Conservation (phyloP, 2,888 invertebrate genomes). For the Mythimna ferrago region DNA sequence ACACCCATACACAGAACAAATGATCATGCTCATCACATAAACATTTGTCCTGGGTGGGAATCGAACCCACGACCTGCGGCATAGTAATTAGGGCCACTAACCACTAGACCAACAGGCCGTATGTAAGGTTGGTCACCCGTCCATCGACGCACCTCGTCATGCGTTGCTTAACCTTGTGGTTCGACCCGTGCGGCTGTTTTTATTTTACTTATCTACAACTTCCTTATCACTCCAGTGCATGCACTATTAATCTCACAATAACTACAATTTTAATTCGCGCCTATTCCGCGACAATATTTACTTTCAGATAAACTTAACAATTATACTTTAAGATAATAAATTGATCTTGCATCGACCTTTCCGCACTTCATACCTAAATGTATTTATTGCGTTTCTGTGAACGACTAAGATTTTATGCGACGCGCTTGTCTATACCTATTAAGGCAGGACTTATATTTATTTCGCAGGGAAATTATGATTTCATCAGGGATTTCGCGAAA, state of each 20-base stretch:
- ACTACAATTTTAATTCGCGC: conserved; percentile 22
- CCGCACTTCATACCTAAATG: conserved; percentile 30
- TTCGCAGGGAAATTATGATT: too few relatives aligned
- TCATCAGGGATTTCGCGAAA: too few relatives aligned
- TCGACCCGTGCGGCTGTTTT: too few relatives aligned
- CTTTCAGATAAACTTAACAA: conserved; percentile 24
- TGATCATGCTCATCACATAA: too few relatives aligned
- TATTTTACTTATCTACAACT: background rate
- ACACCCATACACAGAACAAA: too few relatives aligned
- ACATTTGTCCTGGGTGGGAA: too few relatives aligned
- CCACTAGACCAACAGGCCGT: too few relatives aligned
- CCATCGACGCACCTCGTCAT: too few relatives aligned
- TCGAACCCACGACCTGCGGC: too few relatives aligned
- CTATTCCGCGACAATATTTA: conserved; percentile 40
- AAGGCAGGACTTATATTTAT: background rate
- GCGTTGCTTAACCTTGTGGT: too few relatives aligned
- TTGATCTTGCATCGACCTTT: conserved; percentile 54
- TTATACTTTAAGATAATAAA: conserved; percentile 33
- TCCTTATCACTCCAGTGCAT: background rate
- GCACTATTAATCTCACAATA: conserved; percentile 26
- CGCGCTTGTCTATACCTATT: background rate
- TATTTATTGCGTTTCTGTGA: conserved; percentile 31
- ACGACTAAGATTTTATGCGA: background rate
- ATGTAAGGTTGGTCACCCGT: too few relatives aligned
- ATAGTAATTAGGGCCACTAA: too few relatives aligned